Percentiles rank a stretch among this genome's conserved stretches.
Conservation (phyloP, 1,140 invertebrate species). For the Drosophila equinoxialis region DNA sequence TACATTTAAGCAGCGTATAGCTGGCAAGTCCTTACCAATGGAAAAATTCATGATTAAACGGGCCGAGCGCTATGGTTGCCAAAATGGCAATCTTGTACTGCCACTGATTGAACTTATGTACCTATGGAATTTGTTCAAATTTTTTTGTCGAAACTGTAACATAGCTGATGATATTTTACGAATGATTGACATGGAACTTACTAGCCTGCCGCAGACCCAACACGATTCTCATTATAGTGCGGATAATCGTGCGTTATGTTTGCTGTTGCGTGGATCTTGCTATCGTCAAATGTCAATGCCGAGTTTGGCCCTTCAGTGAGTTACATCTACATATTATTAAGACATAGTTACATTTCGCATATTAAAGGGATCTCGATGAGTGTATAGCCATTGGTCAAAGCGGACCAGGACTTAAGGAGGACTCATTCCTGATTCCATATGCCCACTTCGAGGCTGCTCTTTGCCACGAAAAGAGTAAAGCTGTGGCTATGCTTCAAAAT, state of each 20-base stretch:
- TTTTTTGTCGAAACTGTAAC: constrained; percentile 89
- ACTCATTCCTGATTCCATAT: constrained; percentile 94
- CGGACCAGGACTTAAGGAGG: constrained; percentile 88
- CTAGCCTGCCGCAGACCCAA: constrained; percentile 56
- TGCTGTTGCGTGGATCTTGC: constrained; percentile 93
- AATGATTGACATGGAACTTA: constrained; percentile 87
- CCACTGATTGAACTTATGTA: constrained; percentile 95
- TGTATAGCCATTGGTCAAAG: constrained; percentile 86
- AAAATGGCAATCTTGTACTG: constrained; percentile 89
- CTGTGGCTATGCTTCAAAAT: constrained; percentile 90
- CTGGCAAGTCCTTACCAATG: constrained; percentile 97
- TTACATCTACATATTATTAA: background rate
- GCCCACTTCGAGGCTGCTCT: constrained; percentile 93
- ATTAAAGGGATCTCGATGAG: constrained; percentile 86
- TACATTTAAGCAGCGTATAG: constrained; percentile 93
- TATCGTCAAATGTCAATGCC: constrained; percentile 89
- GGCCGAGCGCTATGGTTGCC: constrained; percentile 89
- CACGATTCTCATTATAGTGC: constrained; percentile 84
- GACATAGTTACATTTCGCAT: background rate
- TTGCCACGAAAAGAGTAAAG: constrained; percentile 89
- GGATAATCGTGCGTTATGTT: constrained; percentile 91
- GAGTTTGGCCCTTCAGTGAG: constrained; percentile 88
- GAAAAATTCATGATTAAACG: constrained; percentile 97
- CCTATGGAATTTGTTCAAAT: constrained; percentile 96
- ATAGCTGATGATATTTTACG: constrained; percentile 89